Conservation (phyloP, 2,888 invertebrate species). For the Philereme vetulata region DNA sequence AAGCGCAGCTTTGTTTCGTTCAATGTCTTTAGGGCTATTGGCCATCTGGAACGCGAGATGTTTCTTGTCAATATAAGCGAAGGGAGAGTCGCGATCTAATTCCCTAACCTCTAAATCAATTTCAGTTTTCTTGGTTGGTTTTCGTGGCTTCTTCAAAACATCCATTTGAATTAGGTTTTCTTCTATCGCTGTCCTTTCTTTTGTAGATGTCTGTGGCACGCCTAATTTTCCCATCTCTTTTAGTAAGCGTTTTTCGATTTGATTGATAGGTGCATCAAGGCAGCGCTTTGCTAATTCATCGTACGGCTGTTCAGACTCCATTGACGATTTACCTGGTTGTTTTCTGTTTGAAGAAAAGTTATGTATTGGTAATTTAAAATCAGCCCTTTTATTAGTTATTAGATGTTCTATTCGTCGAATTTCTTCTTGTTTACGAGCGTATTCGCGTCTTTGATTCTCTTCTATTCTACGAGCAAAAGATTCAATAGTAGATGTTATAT, state of each 20-base stretch:
- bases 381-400: constrained; percentile 9
- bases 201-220: constrained; percentile 31
- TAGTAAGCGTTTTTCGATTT: constrained; percentile 49
- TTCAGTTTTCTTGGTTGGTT: constrained; percentile 37
- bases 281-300: constrained; percentile 51
- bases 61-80: constrained; percentile 10
- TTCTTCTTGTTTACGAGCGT: constrained; percentile 5
- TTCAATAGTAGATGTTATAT: constrained; percentile 3
- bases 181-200: constrained; percentile 22
- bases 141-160: constrained; percentile 35
- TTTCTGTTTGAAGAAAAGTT: constrained; percentile 23
- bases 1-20: constrained; percentile 1
- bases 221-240: constrained; percentile 50
- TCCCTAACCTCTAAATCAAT: constrained; percentile 35
- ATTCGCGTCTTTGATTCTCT: constrained; percentile 9
- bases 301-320: constrained; percentile 23
- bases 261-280: constrained; percentile 40
- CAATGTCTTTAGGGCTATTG: constrained; percentile 3
- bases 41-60: constrained; percentile 6
- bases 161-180: constrained; percentile 39
- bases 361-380: constrained; percentile 7
- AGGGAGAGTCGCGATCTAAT: constrained; percentile 17
- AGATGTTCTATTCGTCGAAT: constrained; percentile 8
- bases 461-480: constrained; percentile 22
- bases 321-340: constrained; percentile 11